Evolutionary conservation across 2,888 invertebrate genomes (phyloP), one percentile per base, ranked within the genome.

Genomic region (Drosophila rellima): DNA sequence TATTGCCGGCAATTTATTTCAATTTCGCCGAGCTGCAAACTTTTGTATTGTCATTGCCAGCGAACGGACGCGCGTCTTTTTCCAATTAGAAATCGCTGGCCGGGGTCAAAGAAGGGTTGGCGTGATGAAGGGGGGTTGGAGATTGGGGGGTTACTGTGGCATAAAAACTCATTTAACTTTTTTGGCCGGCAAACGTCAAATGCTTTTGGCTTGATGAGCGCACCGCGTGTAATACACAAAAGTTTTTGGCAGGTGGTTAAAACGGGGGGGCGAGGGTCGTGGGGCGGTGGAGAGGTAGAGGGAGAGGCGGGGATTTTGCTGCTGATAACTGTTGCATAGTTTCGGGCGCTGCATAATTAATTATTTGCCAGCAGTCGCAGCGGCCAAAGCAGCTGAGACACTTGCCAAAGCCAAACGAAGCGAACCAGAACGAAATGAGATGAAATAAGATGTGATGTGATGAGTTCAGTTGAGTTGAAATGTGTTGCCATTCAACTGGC

Each of bases 141-240:
- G 8, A 17, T 1, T 40, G 33, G 17, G 31, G 8, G 40, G 8
- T 20, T 35, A 18, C 13, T 8, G 37, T 52, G 52, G 74, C 84
- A 89, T 90, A 89, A 90, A 90, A 89, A 90, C 90, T 87, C 90
- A 90, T 89, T 89, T 80, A 89, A 90, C 82, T 90, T 89, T 88
- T 76, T 82, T 78, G 82, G 83, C 73, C 84, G 73, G 68, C 81
- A 89, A 88, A 86, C 84, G 82, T 86, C 82, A 89, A 82, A 71
- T 74, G 74, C 68, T 73, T 55, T 68, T 55, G 65, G 59, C 73
- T 63, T 71, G 70, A 68, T 73, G 72, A 67, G 69, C 62, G 64
- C 65, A 64, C 65, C 66, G 78, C 78, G 74, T 81, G 82, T 78
- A 78, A 78, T 81, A 81, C 74, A 78, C 78, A 81, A 80, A 80